phyloP scores from a whole-genome alignment of 2,797 vertebrate species.

The Pangasius krempfi region DNA sequence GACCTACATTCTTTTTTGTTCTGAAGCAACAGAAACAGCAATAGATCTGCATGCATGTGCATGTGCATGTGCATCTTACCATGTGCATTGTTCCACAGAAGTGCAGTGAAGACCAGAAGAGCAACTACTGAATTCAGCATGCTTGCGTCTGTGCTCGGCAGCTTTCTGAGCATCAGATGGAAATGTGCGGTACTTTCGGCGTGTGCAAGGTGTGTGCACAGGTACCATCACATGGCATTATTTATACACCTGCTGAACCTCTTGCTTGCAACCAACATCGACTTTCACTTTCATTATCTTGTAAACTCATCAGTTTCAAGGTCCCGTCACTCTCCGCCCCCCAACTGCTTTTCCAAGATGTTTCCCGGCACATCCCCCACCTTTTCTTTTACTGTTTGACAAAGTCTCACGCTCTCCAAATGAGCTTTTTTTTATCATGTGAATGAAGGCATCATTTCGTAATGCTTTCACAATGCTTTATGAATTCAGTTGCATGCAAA shows the following conservation, averaged over 20 bases:
- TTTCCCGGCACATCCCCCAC: conserved; percentile 31
- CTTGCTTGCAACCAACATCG: neutral
- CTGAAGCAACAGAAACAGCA: neutral
- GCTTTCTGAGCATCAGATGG: conserved; percentile 9
- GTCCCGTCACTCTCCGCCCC: conserved; percentile 14
- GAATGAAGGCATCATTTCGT: neutral
- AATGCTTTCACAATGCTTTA: neutral
- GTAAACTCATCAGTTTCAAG: neutral
- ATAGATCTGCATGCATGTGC: neutral
- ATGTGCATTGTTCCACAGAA: conserved; percentile 40
- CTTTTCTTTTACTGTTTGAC: conserved; percentile 1
- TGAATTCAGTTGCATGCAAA: neutral
- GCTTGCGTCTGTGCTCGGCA: conserved; percentile 27
- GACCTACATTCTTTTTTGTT: neutral
- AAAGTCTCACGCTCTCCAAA: neutral
- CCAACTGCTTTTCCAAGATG: neutral
- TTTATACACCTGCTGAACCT: conserved; percentile 49
- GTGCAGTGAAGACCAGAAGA: conserved; percentile 37
- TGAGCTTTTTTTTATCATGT: neutral
- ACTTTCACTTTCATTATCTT: conserved; percentile 38
- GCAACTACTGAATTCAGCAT: conserved; percentile 41
- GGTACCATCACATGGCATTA: neutral
- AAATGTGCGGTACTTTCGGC: conserved; percentile 2
- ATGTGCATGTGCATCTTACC: conserved; percentile 34
- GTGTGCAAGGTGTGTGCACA: conserved; percentile 15